A percentile compares a stretch with the other conserved stretches of the same genome.
phyloP scores from a whole-genome alignment of 2,797 vertebrate genomes.

The Balearica regulorum region DNA sequence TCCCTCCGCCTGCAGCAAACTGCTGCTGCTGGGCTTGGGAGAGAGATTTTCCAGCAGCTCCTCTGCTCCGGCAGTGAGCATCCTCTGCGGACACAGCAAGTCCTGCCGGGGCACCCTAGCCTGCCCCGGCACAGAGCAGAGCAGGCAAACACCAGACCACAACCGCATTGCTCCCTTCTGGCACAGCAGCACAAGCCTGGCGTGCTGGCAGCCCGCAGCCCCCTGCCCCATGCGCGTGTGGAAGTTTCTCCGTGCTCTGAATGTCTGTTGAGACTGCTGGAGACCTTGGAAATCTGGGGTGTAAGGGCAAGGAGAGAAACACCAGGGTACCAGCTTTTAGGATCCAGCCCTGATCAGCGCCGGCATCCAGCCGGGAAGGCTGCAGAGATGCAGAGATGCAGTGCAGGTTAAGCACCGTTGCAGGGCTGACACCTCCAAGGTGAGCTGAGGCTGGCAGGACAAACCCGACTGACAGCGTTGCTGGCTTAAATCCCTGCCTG shows the following conservation, averaged over 20 bases:
- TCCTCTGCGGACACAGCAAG: neutral
- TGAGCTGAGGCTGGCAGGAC: constrained; percentile 25
- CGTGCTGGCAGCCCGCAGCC: rapidly evolving
- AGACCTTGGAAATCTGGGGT: neutral
- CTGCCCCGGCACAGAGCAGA: rapidly evolving
- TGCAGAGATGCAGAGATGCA: neutral
- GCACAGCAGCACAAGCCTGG: neutral
- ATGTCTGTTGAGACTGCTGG: neutral
- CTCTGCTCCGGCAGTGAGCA: neutral
- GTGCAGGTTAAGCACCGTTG: neutral
- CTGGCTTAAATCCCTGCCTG: constrained; percentile 27
- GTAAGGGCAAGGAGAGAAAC: neutral
- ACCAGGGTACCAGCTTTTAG: neutral
- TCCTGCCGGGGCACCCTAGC: neutral
- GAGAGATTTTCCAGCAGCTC: neutral
- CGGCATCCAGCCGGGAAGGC: neutral
- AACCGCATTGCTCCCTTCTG: neutral
- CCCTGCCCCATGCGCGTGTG: rapidly evolving
- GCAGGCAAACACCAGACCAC: neutral
- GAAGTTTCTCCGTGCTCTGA: neutral
- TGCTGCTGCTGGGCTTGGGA: neutral
- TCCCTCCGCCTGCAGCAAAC: neutral
- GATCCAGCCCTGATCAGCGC: neutral
- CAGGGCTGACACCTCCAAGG: constrained; percentile 10
- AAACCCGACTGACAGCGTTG: neutral